Conservation (phyloP, 2,888 invertebrate genomes). For the Troides helena region DNA sequence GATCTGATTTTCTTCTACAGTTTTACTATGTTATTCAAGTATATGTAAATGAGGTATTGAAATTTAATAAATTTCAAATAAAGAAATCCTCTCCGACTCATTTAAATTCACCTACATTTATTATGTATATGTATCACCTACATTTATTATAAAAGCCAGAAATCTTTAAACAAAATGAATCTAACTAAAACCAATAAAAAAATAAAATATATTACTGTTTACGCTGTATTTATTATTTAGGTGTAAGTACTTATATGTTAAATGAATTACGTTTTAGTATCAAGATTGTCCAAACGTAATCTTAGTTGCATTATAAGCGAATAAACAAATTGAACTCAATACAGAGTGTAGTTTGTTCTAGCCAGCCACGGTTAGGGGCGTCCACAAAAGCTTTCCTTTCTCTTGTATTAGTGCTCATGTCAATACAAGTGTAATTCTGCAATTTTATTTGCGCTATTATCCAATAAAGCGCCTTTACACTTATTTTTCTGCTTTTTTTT, state of each 20-base stretch:
- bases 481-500: no score
- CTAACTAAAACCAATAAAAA: no score
- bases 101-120: no score
- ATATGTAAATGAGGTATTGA: no score
- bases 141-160: no score
- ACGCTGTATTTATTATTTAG: neutral
- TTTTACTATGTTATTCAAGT: no score
- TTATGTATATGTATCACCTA: no score
- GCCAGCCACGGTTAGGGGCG: constrained; percentile 15
- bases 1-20: no score
- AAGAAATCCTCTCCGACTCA: no score
- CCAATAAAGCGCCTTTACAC: neutral
- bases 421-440: constrained; percentile 15
- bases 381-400: constrained; percentile 14
- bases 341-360: constrained; percentile 18
- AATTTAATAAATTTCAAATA: no score
- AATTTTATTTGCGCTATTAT: constrained; percentile 25
- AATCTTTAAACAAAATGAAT: no score
- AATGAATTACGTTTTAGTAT: neutral
- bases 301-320: constrained; percentile 13
- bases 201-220: neutral
- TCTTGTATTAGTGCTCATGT: constrained; percentile 14
- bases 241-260: neutral
- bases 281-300: neutral
- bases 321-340: constrained; percentile 18